Evolutionary conservation across 2,888 invertebrate genomes (phyloP), one percentile per base, ranked within the genome.

Genomic region (Cryptus armator): DNA sequence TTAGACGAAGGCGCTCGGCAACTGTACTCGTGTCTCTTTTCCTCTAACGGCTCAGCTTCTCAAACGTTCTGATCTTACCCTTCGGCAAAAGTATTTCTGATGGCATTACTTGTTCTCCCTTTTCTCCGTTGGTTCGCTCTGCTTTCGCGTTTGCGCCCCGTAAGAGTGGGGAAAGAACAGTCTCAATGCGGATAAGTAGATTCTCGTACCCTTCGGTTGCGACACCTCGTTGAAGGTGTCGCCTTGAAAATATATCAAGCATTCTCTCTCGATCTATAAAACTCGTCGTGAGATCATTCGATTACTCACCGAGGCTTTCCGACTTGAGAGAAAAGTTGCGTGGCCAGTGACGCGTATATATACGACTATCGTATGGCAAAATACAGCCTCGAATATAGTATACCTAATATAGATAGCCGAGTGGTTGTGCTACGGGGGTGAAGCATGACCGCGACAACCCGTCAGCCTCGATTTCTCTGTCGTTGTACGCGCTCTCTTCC

Each of bases 41-140:
- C 70, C 81, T 81, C 67, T 46, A 59, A 56, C 77, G 62, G 32
- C 71, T 51, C 64, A 68, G 72, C 79, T 83, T 70, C 80, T 84
- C 80, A 84, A 83, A 85, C 85, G 74, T 78, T 81, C 81, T 66
- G 75, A 77, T 77, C 76, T 76, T 83, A 77, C 81, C 79, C 79
- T 87, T 86, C 77, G 75, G 85, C 70, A 81, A 85, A 84, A 85
- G 83, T 86, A 87, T 87, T 87, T 82, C 79, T 86, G 86, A 86
- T 87, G 82, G 82, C 79, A 83, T 87, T 86, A 86, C 64, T 70
- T 53, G 14, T 48, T 75, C 37, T 71, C 79, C 53, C 75, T 53
- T 62, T 71, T 77, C 53, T 24, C 46, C 53, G 56, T 44, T 44
- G 62, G 48, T 51, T 75, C 75, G 64, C 64, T 19, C 29, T 29